Evolutionary conservation across 64 coral and sea anemone genomes (phyloP).

Genomic region (Porites australiensis): DNA sequence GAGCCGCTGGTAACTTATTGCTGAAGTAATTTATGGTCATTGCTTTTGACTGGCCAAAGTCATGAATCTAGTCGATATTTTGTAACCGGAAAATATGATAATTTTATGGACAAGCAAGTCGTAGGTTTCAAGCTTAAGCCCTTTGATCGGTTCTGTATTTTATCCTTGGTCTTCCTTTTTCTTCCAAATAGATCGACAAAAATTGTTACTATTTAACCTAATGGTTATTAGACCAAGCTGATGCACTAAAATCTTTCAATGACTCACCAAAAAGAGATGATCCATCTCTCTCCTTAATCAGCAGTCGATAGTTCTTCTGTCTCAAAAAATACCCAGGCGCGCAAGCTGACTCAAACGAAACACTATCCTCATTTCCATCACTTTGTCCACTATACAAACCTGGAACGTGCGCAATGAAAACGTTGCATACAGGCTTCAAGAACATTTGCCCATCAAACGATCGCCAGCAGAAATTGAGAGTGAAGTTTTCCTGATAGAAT

Average conservation of each 20-base stretch:
- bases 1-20: too few relatives aligned
- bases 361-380: neutral
- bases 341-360: constrained; percentile 85
- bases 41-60: too few relatives aligned
- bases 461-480: constrained; percentile 6
- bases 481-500: constrained; percentile 45
- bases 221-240: neutral
- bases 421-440: constrained; percentile 49
- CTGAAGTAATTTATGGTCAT: too few relatives aligned
- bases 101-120: too few relatives aligned
- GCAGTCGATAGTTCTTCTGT: constrained; percentile 65
- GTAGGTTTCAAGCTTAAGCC: too few relatives aligned
- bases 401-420: constrained; percentile 49
- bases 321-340: constrained; percentile 66
- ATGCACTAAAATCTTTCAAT: neutral
- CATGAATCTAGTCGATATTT: too few relatives aligned
- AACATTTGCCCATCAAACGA: neutral
- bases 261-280: constrained; percentile 55
- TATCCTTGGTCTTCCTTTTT: too few relatives aligned
- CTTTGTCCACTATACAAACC: neutral
- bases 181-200: too few relatives aligned
- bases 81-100: too few relatives aligned
- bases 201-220: too few relatives aligned
- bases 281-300: constrained; percentile 1
- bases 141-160: too few relatives aligned